Conservation (phyloP, 2,797 vertebrate genomes). For the Ciconia nigra region DNA sequence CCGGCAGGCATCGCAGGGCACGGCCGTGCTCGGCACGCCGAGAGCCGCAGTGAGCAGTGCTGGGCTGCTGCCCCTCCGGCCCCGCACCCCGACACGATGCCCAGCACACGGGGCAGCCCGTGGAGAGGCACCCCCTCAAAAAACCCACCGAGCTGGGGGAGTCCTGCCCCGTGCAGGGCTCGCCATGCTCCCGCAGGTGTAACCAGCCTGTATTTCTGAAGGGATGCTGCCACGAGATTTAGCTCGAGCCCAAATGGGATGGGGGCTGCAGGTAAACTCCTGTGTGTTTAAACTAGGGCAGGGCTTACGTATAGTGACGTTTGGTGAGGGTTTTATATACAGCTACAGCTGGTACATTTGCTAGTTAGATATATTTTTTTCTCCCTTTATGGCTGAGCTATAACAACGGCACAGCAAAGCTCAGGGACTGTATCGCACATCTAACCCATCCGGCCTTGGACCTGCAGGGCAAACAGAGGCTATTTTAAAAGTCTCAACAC, state of each 20-base stretch:
- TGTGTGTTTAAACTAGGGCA: neutral
- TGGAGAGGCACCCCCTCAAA: fast-evolving
- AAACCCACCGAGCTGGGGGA: no score
- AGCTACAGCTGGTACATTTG: neutral
- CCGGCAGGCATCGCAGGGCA: neutral
- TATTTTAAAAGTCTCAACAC: neutral
- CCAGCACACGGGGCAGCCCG: neutral
- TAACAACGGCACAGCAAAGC: neutral
- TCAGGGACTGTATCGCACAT: fast-evolving
- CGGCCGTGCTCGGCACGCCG: fast-evolving
- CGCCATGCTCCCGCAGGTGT: neutral
- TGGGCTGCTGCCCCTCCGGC: neutral
- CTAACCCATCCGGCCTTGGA: neutral
- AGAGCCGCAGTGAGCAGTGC: fast-evolving
- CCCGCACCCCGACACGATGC: fast-evolving
- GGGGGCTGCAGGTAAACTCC: neutral
- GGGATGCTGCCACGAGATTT: fast-evolving
- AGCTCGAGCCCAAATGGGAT: neutral
- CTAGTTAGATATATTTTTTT: neutral
- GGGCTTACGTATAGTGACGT: fast-evolving
- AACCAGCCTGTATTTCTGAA: fast-evolving
- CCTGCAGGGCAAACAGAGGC: neutral
- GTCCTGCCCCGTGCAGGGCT: fast-evolving
- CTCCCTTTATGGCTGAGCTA: neutral
- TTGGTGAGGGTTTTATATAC: neutral